Conservation (phyloP, 2,797 vertebrate genomes). For the Pantherophis vulpinus region DNA sequence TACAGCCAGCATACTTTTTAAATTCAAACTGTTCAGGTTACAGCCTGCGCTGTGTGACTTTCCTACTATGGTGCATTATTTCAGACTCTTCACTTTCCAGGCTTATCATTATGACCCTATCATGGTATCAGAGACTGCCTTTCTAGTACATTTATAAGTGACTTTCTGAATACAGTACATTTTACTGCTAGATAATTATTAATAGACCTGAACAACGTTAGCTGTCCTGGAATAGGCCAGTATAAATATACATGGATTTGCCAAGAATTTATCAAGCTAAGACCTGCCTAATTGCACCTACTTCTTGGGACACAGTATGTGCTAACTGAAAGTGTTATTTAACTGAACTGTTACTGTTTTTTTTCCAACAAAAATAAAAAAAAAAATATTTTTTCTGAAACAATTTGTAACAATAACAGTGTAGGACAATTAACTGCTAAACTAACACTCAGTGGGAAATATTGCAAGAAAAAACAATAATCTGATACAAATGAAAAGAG, state of each 20-base stretch:
- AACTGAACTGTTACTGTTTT: neutral
- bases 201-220: neutral
- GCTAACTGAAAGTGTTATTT: neutral
- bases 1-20: neutral
- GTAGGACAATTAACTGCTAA: neutral
- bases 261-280: neutral
- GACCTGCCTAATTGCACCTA: neutral
- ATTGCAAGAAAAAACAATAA: neutral
- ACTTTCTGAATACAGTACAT: neutral
- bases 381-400: neutral
- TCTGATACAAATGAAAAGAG: neutral
- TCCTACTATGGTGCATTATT: neutral
- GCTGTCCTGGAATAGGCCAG: neutral
- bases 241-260: neutral
- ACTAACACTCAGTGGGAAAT: neutral
- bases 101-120: neutral
- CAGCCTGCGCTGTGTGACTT: neutral
- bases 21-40: neutral
- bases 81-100: neutral
- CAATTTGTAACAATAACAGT: neutral
- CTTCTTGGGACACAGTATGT: neutral
- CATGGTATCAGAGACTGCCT: neutral
- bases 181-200: neutral
- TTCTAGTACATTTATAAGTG: neutral
- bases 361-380: slow-evolving; percentile 1